These are phyloP conservation scores for Microtus ochrogaster DNA, from an alignment of 2,113 vertebrate genomes.

Conservation along the genomic window DNA sequence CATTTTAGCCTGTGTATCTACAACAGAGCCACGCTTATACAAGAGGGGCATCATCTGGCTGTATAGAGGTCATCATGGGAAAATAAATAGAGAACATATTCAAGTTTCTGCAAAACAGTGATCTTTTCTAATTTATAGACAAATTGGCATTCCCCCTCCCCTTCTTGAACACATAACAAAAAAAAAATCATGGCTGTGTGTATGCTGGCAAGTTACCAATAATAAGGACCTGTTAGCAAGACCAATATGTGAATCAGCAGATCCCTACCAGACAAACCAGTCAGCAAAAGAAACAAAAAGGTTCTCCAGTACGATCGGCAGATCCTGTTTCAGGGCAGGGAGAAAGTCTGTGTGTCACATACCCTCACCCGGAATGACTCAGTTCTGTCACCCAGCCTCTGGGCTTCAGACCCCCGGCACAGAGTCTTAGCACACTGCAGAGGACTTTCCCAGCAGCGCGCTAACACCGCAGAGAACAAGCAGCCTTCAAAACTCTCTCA, in stretches of 20 bases:
- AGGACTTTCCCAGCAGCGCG: constrained; percentile 4
- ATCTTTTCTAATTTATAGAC: background rate
- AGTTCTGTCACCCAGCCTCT: background rate
- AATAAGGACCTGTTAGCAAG: background rate
- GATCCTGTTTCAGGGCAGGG: background rate
- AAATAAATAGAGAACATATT: background rate
- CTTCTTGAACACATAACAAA: background rate
- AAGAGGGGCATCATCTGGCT: too few relatives aligned
- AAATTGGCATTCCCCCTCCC: background rate
- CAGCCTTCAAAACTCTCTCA: constrained; percentile 31
- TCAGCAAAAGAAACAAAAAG: background rate
- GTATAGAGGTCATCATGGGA: background rate
- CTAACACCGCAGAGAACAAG: constrained; percentile 38
- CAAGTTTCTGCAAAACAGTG: background rate
- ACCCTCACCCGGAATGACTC: constrained; percentile 23
- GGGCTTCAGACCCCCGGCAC: background rate
- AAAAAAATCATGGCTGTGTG: background rate
- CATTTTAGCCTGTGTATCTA: background rate
- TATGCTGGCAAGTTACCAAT: too few relatives aligned
- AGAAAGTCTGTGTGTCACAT: background rate
- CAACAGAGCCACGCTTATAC: background rate
- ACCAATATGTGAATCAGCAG: background rate
- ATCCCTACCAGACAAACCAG: background rate
- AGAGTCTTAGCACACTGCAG: background rate
- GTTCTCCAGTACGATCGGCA: background rate